A percentile compares a stretch with the other conserved stretches of the same genome.
phyloP scores from a whole-genome alignment of 2,113 vertebrate species.

The Nerophis lumbriciformis region DNA sequence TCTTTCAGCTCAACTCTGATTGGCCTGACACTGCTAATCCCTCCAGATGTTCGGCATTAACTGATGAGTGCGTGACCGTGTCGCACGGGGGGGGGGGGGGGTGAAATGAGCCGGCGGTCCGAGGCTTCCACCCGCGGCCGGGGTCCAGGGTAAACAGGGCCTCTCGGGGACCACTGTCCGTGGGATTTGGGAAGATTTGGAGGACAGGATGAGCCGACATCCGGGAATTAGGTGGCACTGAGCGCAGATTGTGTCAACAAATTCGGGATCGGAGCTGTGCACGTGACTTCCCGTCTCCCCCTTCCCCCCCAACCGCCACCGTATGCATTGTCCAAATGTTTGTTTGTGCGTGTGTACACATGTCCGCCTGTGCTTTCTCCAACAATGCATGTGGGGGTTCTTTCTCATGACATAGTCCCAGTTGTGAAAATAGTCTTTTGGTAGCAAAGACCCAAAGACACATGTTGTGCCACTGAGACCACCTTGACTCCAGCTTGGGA shows the following conservation, averaged over 20 bases:
- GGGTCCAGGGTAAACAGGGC: slow-evolving; percentile 58
- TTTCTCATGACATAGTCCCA: neutral
- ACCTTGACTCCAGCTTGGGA: neutral
- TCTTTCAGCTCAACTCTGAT: slow-evolving; percentile 71
- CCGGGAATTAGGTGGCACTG: slow-evolving; percentile 66
- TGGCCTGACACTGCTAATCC: slow-evolving; percentile 70
- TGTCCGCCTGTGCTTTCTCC: slow-evolving; percentile 20
- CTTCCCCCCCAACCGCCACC: neutral
- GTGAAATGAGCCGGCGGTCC: slow-evolving; percentile 24
- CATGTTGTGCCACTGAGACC: neutral
- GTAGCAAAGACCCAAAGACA: neutral
- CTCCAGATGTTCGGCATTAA: slow-evolving; percentile 80
- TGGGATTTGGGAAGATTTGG: slow-evolving; percentile 67
- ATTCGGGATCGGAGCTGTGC: slow-evolving; percentile 40
- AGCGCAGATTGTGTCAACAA: slow-evolving; percentile 63
- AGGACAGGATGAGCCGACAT: slow-evolving; percentile 67
- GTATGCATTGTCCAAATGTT: slow-evolving; percentile 32
- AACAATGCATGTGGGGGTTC: slow-evolving; percentile 2
- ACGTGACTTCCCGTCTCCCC: slow-evolving; percentile 27
- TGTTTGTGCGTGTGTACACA: slow-evolving; percentile 37
- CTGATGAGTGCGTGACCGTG: slow-evolving; percentile 71
- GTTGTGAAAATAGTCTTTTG: neutral
- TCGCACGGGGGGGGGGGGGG: slow-evolving; percentile 3
- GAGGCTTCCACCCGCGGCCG: slow-evolving; percentile 37
- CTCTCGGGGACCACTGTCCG: slow-evolving; percentile 62